These are phyloP conservation scores for Siniperca knerii DNA, from an alignment of 2,113 vertebrate species.

Conservation along the genomic window DNA sequence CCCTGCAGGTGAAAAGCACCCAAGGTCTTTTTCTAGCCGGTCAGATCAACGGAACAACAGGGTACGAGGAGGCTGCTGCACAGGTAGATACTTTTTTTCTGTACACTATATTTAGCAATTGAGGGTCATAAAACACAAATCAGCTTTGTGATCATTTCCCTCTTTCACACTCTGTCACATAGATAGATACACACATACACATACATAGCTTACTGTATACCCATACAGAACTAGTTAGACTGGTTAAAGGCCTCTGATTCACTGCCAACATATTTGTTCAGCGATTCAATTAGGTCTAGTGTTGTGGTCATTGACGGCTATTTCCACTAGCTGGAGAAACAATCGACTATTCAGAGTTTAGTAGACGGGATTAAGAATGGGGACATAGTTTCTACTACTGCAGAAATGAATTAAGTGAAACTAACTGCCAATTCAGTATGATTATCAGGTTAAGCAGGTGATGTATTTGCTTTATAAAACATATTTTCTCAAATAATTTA, in stretches of 20 bases:
- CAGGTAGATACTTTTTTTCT: slow-evolving; percentile 81
- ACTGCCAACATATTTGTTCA: background rate
- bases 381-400: no score
- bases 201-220: background rate
- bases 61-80: slow-evolving; percentile 97
- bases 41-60: slow-evolving; percentile 97
- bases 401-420: background rate
- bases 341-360: background rate
- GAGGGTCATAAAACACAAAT: background rate
- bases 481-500: no score
- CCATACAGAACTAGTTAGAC: background rate
- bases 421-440: no score
- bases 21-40: slow-evolving; percentile 95
- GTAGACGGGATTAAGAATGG: background rate
- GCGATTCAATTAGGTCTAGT: background rate
- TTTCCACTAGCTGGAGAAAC: no score
- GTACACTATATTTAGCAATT: background rate
- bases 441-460: background rate
- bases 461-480: no score
- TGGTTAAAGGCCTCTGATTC: background rate
- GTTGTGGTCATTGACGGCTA: background rate
- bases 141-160: background rate
- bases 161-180: background rate
- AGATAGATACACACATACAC: no score
- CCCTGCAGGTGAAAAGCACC: slow-evolving; percentile 89